Conservation (phyloP, 2,888 invertebrate genomes). For the Drosophila incognita region DNA sequence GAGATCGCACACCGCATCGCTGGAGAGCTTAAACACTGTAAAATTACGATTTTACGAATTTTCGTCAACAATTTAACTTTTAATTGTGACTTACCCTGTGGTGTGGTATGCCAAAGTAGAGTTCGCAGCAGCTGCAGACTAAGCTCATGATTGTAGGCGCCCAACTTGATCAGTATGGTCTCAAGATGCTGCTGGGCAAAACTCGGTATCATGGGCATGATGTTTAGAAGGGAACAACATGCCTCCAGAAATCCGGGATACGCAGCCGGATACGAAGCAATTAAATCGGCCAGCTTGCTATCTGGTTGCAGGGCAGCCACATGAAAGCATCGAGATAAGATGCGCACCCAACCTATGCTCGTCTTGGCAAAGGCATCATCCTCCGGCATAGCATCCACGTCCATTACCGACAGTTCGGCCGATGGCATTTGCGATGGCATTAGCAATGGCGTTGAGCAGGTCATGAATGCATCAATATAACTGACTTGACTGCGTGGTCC, state of each 20-base stretch:
- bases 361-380: conserved; percentile 85
- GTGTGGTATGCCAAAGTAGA: conserved; percentile 87
- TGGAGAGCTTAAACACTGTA: conserved; percentile 84
- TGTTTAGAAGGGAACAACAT: conserved; percentile 90
- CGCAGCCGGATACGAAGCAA: conserved; percentile 87
- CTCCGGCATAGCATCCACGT: conserved; percentile 70
- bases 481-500: conserved; percentile 52
- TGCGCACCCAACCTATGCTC: conserved; percentile 93
- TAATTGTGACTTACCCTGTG: conserved; percentile 78
- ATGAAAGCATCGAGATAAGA: conserved; percentile 92
- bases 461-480: conserved; percentile 54
- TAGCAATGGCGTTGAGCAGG: conserved; percentile 41
- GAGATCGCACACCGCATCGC: conserved; percentile 90
- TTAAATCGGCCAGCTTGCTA: conserved; percentile 85
- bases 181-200: conserved; percentile 88
- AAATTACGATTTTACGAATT: not conserved
- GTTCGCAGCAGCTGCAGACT: conserved; percentile 87
- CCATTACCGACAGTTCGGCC: conserved; percentile 36
- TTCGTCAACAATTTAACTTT: not conserved
- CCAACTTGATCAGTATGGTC: conserved; percentile 89
- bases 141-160: conserved; percentile 88
- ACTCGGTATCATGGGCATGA: conserved; percentile 87
- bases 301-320: conserved; percentile 83
- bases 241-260: conserved; percentile 89
- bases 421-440: conserved; percentile 27